Conservation (phyloP, 2,797 vertebrate species). For the Eidolon dupreanum region DNA sequence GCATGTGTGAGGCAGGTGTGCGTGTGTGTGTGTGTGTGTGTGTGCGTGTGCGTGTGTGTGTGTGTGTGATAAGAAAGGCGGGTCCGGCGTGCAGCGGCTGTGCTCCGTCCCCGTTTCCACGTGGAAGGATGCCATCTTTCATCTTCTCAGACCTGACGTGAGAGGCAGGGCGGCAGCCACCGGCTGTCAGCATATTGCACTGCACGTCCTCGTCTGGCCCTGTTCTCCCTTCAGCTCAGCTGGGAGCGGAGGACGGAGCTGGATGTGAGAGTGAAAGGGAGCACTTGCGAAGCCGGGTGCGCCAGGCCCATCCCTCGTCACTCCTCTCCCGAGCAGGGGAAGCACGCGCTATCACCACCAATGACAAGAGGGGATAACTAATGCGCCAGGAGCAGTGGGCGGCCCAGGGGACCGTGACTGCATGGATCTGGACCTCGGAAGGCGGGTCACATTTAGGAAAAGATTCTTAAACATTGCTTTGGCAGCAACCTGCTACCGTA, state of each 20-base stretch:
- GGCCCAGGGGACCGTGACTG: accelerated
- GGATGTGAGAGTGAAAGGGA: neutral
- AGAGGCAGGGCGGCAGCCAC: slow-evolving; percentile 1
- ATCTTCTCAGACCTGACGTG: slow-evolving; percentile 19
- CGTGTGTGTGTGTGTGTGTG: neutral
- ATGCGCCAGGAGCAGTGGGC: neutral
- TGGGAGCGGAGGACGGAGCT: neutral
- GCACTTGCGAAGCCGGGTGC: accelerated
- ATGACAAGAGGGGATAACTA: neutral
- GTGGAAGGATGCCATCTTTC: slow-evolving; percentile 65
- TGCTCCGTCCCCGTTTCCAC: neutral
- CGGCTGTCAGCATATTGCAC: neutral
- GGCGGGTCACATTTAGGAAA: neutral
- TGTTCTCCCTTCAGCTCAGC: neutral
- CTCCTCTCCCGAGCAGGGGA: no score
- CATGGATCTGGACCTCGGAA: neutral
- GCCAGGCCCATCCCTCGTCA: neutral
- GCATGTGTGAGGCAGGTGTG: neutral
- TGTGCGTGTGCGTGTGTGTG: neutral
- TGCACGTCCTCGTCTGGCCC: neutral
- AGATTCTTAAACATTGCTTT: neutral
- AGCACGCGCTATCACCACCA: neutral
- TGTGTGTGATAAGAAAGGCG: neutral
- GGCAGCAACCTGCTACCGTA: neutral
- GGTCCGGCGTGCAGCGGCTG: neutral